phyloP scores from a whole-genome alignment of 92 coral and sea anemone species.

The Heliopora coerulea region DNA sequence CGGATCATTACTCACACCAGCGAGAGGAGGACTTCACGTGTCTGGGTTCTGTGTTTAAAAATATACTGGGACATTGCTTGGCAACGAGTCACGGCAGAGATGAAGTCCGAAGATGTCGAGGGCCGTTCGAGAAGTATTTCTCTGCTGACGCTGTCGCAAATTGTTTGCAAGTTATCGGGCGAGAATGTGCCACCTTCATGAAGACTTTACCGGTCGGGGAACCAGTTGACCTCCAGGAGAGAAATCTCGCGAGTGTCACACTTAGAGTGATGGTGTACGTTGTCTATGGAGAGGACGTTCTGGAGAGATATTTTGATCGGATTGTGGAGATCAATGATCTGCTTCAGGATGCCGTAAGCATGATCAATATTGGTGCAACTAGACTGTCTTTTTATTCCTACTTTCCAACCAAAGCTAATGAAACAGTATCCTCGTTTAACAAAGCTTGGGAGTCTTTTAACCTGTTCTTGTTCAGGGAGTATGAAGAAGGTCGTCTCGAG shows the following conservation, averaged over 20 bases:
- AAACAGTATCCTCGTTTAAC: conserved; percentile 57
- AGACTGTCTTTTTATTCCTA: conserved; percentile 73
- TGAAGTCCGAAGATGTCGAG: conserved; percentile 83
- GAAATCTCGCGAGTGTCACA: conserved; percentile 63
- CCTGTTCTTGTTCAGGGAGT: conserved; percentile 66
- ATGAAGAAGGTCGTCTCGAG: conserved; percentile 68
- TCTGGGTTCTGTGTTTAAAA: conserved; percentile 67
- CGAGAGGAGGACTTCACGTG: conserved; percentile 79
- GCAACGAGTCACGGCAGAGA: conserved; percentile 88
- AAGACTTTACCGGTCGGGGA: conserved; percentile 49
- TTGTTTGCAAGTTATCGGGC: conserved; percentile 61
- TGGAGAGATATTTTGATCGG: conserved; percentile 57
- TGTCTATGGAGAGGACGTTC: conserved; percentile 79
- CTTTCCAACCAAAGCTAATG: conserved; percentile 68
- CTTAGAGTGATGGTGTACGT: conserved; percentile 69
- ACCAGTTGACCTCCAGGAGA: conserved; percentile 66
- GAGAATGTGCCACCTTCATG: conserved; percentile 66
- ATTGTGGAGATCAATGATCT: conserved; percentile 56
- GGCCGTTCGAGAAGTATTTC: conserved; percentile 91
- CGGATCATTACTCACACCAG: conserved; percentile 87
- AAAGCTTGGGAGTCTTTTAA: conserved; percentile 70
- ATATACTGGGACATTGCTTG: conserved; percentile 70
- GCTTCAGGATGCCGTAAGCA: conserved; percentile 58
- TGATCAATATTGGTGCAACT: conserved; percentile 63
- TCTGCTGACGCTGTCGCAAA: conserved; percentile 57